Base-by-base conservation (phyloP, 2,113 vertebrate genomes). In the Actenoides hombroni region DNA sequence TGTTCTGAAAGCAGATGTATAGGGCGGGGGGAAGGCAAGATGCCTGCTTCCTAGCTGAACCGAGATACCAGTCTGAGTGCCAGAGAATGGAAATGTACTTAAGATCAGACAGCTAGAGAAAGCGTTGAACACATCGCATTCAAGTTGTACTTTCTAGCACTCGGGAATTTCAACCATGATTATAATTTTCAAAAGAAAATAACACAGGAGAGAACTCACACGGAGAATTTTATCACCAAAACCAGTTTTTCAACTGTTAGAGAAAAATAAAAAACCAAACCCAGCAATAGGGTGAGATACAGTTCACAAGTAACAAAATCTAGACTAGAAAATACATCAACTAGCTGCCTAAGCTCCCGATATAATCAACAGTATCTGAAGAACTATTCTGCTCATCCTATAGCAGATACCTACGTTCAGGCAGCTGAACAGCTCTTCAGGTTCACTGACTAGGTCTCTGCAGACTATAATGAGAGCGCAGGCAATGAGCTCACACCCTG, bases 401-500 rank as follows among this genome's bases (percentile, higher is more conserved):
- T 68, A 91, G 86, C 44, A 82, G 48, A 84, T 14, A 75, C 29
- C 23, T 71, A 7, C 2, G 8, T 53, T 84, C 65, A 68, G 64
- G 21, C 46, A 91, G 83, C 44, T 92, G 63, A 94, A 59, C 48
- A 51, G 51, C 24, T 86, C 89, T 84, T 89, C 93, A 82, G 53
- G 61, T 84, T 74, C 80, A 86, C 56, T 64, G 94, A 35, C 54
- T n/a, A 17, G 49, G 25, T 78, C 83, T 82, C 80, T 17, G 29
- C 69, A 86, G 73, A 76, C 91, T 64, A 39, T 92, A 94, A 94
- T 2, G 33, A 77, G 81, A 96, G 65, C 2, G 2, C 26, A 89
- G 57, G 95, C 89, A 89, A 92, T 87, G 94, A 95, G 91, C 89
- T 96, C 95, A 95, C 86, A 91, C 42, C 26, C 76, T 92, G 81